Evolutionary conservation across 2,797 vertebrate species (phyloP).

Genomic region (Enteromius thamalakanensis): DNA sequence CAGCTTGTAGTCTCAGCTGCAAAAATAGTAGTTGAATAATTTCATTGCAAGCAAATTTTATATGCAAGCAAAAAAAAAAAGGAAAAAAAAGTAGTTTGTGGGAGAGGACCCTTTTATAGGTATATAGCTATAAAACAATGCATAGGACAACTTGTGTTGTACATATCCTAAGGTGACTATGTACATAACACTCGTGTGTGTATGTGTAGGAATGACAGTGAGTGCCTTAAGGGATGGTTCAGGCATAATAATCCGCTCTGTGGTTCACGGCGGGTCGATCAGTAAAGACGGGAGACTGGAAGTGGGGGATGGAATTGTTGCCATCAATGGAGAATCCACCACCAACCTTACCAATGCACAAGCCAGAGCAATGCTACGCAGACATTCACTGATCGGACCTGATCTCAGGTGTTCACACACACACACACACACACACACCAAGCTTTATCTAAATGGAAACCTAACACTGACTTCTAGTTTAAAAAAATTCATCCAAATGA

Average conservation of each 20-base stretch:
- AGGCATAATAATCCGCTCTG: conserved; percentile 90
- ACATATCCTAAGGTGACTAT: not conserved
- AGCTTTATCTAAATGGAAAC: not conserved
- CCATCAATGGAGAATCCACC: conserved; percentile 89
- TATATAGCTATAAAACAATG: not conserved
- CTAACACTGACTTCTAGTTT: not conserved
- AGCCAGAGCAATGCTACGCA: conserved; percentile 90
- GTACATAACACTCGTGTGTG: conserved; percentile 17
- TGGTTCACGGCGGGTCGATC: conserved; percentile 91
- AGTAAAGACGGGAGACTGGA: conserved; percentile 90
- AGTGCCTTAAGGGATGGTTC: conserved; percentile 92
- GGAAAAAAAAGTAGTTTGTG: not conserved
- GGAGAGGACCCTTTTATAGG: too few species aligned
- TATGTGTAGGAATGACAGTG: conserved; percentile 89
- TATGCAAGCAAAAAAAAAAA: not conserved
- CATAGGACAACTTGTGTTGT: not conserved
- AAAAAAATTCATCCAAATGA: not conserved
- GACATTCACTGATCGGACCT: conserved; percentile 90
- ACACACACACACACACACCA: conserved; percentile 1
- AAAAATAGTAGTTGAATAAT: not conserved
- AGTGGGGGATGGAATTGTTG: conserved; percentile 90
- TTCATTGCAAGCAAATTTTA: not conserved
- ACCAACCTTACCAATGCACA: conserved; percentile 85
- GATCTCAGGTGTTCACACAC: conserved; percentile 85
- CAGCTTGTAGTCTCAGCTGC: not conserved